phyloP scores from a whole-genome alignment of 2,888 invertebrate genomes.

The Exephanes ischioxanthus region DNA sequence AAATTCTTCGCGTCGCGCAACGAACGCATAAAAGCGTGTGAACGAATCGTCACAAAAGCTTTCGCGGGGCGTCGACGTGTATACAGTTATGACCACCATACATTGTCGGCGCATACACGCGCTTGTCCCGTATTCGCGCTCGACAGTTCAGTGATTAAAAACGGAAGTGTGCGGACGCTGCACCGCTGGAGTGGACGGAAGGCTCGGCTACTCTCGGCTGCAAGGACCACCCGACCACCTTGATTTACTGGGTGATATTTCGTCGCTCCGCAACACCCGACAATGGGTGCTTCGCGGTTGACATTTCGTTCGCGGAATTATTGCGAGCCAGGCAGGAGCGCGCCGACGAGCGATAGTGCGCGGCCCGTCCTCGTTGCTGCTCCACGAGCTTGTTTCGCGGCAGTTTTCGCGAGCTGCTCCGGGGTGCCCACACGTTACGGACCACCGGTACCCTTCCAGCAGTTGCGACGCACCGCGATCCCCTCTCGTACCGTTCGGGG shows the following conservation, averaged over 20 bases:
- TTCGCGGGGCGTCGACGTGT: slow-evolving; percentile 22
- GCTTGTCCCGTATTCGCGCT: slow-evolving; percentile 51
- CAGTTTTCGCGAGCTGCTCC: slow-evolving; percentile 46
- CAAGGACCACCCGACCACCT: slow-evolving; percentile 61
- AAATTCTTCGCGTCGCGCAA: slow-evolving; percentile 8
- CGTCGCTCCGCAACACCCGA: slow-evolving; percentile 81
- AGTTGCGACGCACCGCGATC: slow-evolving; percentile 58
- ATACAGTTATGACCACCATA: slow-evolving; percentile 5
- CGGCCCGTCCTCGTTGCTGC: slow-evolving; percentile 20
- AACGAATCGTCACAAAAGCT: slow-evolving; percentile 47
- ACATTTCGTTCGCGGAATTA: slow-evolving; percentile 82
- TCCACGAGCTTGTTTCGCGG: slow-evolving; percentile 29
- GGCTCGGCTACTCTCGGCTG: slow-evolving; percentile 52
- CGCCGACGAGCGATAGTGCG: slow-evolving; percentile 31
- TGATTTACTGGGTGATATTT: slow-evolving; percentile 83
- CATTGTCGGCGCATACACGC: slow-evolving; percentile 35
- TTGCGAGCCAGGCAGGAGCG: slow-evolving; percentile 47
- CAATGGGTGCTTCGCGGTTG: slow-evolving; percentile 82
- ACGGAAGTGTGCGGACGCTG: slow-evolving; percentile 79
- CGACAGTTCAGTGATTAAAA: slow-evolving; percentile 78
- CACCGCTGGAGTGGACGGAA: slow-evolving; percentile 71
- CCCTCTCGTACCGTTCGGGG: slow-evolving; percentile 10
- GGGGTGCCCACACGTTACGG: slow-evolving; percentile 40
- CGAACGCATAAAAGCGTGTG: slow-evolving; percentile 15
- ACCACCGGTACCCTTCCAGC: slow-evolving; percentile 54